A percentile compares a stretch with the other conserved stretches of the same genome.
These are phyloP conservation scores for Drosophila parvula DNA, from an alignment of 1,140 invertebrate genomes.

Conservation along the genomic window DNA sequence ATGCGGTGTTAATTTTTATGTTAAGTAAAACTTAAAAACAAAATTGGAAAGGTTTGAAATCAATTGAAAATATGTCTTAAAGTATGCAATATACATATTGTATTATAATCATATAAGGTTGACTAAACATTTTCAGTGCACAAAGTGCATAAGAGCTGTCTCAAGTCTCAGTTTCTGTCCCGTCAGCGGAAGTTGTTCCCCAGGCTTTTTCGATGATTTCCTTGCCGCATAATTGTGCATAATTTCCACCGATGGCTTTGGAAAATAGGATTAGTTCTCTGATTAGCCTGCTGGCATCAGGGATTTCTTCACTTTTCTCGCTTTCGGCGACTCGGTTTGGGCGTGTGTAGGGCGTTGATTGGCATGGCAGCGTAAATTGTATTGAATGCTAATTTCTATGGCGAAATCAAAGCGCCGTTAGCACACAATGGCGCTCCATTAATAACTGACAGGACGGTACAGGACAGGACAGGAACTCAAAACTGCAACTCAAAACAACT, in stretches of 20 bases:
- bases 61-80: too few relatives aligned
- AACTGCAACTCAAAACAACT: constrained; percentile 45
- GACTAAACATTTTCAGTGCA: not conserved
- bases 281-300: constrained; percentile 37
- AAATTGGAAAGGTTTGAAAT: not conserved
- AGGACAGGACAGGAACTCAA: constrained; percentile 45
- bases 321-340: constrained; percentile 3
- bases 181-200: constrained; percentile 37
- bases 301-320: constrained; percentile 1
- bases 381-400: constrained; percentile 79
- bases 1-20: too few relatives aligned
- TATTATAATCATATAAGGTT: too few relatives aligned
- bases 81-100: not conserved
- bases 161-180: constrained; percentile 6
- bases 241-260: constrained; percentile 33
- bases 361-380: constrained; percentile 66
- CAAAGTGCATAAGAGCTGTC: constrained; percentile 7
- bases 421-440: constrained; percentile 76
- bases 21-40: too few relatives aligned
- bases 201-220: constrained; percentile 7
- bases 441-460: constrained; percentile 75
- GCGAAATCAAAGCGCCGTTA: constrained; percentile 73
- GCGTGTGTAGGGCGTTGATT: constrained; percentile 68
- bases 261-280: constrained; percentile 19
- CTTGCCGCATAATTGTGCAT: constrained; percentile 57